Conservation (phyloP, 37 sponge, comb jelly and placozoan species). For the Agelas oroides region DNA sequence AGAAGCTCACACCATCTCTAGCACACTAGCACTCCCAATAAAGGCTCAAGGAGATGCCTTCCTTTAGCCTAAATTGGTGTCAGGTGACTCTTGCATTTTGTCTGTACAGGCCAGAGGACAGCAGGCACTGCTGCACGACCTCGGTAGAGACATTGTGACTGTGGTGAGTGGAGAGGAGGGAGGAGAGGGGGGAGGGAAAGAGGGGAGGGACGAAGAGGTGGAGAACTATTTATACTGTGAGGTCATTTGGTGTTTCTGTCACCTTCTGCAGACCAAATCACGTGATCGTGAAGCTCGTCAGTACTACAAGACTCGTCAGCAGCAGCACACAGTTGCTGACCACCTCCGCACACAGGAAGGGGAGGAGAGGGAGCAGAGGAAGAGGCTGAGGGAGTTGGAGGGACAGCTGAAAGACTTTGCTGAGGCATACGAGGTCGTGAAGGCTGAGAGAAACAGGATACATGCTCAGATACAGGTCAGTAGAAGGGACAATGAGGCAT, state of each 20-base stretch:
- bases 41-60: too few species aligned
- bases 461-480: slow-evolving; percentile 62
- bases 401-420: slow-evolving; percentile 58
- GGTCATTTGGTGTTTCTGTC: too few species aligned
- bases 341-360: slow-evolving; percentile 46
- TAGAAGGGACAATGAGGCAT: slow-evolving; percentile 1
- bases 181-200: too few species aligned
- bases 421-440: slow-evolving; percentile 71
- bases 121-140: slow-evolving; percentile 30
- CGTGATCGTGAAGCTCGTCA: slow-evolving; percentile 61
- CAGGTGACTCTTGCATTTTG: too few species aligned
- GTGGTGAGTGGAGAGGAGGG: slow-evolving; percentile 28
- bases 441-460: slow-evolving; percentile 75
- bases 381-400: slow-evolving; percentile 61
- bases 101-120: neutral
- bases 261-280: slow-evolving; percentile 40
- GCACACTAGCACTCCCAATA: too few species aligned
- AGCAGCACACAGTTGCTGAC: slow-evolving; percentile 13
- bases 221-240: too few species aligned
- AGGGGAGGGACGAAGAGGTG: too few species aligned
- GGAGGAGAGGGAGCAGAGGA: slow-evolving; percentile 57
- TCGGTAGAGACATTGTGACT: slow-evolving; percentile 54
- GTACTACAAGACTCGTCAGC: slow-evolving; percentile 40
- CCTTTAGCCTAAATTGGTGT: too few species aligned
- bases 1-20: too few species aligned